phyloP scores from a whole-genome alignment of 2,888 invertebrate species.

The Argyra leucocephala region DNA sequence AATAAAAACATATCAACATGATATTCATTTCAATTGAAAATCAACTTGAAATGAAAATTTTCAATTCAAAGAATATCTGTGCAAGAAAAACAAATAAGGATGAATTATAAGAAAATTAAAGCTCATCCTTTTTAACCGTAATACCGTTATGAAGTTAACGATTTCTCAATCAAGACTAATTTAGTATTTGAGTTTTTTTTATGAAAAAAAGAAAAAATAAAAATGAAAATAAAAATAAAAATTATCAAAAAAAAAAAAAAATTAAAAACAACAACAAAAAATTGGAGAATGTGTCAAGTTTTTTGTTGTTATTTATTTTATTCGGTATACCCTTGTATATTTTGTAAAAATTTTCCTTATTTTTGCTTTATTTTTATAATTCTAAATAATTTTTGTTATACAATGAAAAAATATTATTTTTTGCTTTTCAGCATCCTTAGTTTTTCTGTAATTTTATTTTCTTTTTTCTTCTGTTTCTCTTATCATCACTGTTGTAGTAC shows the following conservation, averaged over 20 bases:
- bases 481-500: too few relatives aligned
- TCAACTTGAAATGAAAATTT: too few relatives aligned
- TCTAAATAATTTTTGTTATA: too few relatives aligned
- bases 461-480: background rate
- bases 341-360: background rate
- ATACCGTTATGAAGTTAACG: background rate
- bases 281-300: background rate
- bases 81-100: too few relatives aligned
- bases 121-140: background rate
- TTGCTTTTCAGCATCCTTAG: too few relatives aligned
- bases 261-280: too few relatives aligned
- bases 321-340: background rate
- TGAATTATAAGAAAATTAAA: too few relatives aligned
- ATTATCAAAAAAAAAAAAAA: background rate
- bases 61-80: too few relatives aligned
- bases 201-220: background rate
- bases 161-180: conserved; percentile 6
- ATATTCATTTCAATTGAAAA: too few relatives aligned
- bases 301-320: background rate
- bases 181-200: background rate
- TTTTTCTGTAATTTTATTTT: background rate
- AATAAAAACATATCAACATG: too few relatives aligned
- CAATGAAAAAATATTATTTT: too few relatives aligned
- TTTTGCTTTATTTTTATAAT: background rate
- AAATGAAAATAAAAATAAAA: background rate